phyloP scores from a whole-genome alignment of 2,888 invertebrate genomes.

The Chalcis sispes region DNA sequence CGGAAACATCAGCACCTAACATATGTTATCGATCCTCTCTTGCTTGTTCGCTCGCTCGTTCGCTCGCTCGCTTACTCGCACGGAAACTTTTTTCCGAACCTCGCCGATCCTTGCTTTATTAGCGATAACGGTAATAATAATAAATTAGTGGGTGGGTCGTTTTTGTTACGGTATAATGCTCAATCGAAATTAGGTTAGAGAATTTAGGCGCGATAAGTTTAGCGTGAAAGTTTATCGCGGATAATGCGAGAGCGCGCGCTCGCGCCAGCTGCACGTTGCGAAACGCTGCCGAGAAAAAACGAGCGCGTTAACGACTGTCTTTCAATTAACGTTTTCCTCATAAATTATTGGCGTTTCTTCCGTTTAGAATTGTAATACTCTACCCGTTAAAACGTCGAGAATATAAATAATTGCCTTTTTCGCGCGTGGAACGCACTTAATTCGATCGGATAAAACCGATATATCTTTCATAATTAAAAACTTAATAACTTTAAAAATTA shows the following conservation, averaged over 20 bases:
- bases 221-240: conserved; percentile 36
- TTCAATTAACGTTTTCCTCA: conserved; percentile 26
- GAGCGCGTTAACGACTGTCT: conserved; percentile 24
- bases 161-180: conserved; percentile 42
- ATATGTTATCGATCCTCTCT: conserved; percentile 16
- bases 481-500: no score
- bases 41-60: background rate
- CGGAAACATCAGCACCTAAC: conserved; percentile 57
- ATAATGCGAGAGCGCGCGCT: background rate
- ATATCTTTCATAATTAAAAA: background rate
- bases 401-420: conserved; percentile 17
- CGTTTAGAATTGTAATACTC: conserved; percentile 5
- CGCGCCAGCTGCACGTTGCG: conserved; percentile 4
- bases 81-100: background rate
- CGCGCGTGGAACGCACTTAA: no score
- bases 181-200: conserved; percentile 43
- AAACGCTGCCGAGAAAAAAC: conserved; percentile 7
- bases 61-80: background rate
- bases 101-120: background rate
- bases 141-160: conserved; percentile 24
- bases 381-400: conserved; percentile 20
- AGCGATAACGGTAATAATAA: background rate
- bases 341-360: conserved; percentile 6
- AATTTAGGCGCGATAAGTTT: conserved; percentile 8
- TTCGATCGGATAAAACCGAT: background rate